Evolutionary conservation across 2,113 vertebrate genomes (phyloP).

Genomic region (Vicugna pacos): DNA sequence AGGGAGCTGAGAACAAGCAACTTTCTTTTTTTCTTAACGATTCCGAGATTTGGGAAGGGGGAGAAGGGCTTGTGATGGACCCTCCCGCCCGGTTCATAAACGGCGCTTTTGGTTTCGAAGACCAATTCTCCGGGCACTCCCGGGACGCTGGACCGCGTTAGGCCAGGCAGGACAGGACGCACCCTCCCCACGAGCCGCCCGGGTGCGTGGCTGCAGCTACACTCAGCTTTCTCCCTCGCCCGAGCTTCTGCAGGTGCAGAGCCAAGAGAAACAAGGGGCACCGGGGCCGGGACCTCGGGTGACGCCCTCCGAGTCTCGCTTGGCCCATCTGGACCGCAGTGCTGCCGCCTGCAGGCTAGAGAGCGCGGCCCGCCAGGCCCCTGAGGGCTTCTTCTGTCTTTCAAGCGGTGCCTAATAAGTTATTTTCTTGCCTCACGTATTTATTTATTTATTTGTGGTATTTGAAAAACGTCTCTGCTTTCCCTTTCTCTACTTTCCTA

Average conservation of each 20-base stretch:
- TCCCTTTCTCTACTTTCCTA: neutral
- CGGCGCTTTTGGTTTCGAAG: neutral
- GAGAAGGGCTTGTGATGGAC: neutral
- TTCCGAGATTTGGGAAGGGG: neutral
- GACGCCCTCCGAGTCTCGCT: neutral
- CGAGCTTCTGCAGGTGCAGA: neutral
- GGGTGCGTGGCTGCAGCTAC: neutral
- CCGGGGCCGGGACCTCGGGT: neutral
- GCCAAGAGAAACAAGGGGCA: neutral
- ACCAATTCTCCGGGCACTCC: accelerated
- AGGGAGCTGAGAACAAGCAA: slow-evolving; percentile 38
- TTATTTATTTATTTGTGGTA: slow-evolving; percentile 77
- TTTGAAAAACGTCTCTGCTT: slow-evolving; percentile 61
- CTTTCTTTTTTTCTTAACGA: neutral
- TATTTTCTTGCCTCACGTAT: slow-evolving; percentile 64
- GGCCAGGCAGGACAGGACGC: neutral
- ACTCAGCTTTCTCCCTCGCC: neutral
- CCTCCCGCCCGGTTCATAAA: neutral
- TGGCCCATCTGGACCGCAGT: accelerated
- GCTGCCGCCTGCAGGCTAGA: neutral
- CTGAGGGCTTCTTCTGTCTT: slow-evolving; percentile 73
- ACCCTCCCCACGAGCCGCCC: accelerated
- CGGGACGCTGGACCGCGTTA: accelerated
- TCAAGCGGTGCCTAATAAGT: slow-evolving; percentile 75
- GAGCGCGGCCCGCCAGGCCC: slow-evolving; percentile 18